Base-by-base conservation (phyloP, 2,113 vertebrate genomes). In the Sylvietta virens region DNA sequence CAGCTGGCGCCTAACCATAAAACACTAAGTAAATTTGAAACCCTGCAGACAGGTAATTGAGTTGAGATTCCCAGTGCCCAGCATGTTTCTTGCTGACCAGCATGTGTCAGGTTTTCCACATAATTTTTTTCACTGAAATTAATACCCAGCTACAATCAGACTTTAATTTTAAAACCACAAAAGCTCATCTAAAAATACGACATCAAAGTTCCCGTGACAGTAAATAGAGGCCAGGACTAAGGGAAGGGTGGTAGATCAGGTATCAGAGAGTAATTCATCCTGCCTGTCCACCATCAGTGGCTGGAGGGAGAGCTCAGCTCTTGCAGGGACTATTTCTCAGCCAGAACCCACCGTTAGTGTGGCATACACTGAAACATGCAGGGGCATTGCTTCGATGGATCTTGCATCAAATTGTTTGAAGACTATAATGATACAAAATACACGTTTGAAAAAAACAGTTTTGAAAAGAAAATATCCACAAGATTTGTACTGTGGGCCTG, bases 171-270 rank as follows among this genome's bases (percentile, higher is more conserved):
- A 81, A 92, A 89, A 8, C 51, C 57, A 64, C 61, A 87, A 81
- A 86, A 85, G 45, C 60, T 78, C 30, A 39, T 74, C 80, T 89
- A 42, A 92, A 96, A 94, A 91, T 78, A 94, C 91, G 44, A 89
- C 57, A 67, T 81, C 69, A 50, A 87, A 58, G 72, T 58, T 66
- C 39, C 60, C 1, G 3, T 64, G 73, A 30, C 44, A 74, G 65
- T 31, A 81, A 54, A 8, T 8, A 64, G 81, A 87, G 51, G 51
- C 64, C 65, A 78, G 56, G 56, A 71, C 56, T 37, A 24, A 42
- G 40, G 76, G 62, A 65, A 30, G 0, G 3, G 19, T 58, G 54
- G 33, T 27, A 77, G 74, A 90, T 95, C 79, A 74, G 77, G 24
- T 91, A 54, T 66, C 77, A 20, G 81, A 44, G 53, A 77, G 13